Conservation (phyloP, 2,797 vertebrate genomes). For the Lates japonicus region DNA sequence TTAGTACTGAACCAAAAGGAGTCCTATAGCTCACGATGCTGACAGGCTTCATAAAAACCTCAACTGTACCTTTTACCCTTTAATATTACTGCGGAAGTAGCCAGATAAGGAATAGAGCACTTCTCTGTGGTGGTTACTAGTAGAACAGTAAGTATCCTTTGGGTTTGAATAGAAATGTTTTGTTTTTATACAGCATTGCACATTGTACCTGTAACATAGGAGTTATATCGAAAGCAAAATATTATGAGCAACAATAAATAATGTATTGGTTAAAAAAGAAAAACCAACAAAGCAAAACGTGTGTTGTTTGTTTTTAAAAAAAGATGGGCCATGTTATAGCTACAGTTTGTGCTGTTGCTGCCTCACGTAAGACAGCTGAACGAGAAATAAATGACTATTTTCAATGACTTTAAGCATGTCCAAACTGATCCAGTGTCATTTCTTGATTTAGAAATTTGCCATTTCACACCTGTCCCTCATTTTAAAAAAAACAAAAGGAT, state of each 20-base stretch:
- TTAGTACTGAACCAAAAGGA: conserved; percentile 53
- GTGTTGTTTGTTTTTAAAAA: conserved; percentile 62
- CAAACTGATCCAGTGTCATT: conserved; percentile 57
- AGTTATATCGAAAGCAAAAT: conserved; percentile 87
- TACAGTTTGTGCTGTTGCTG: conserved; percentile 44
- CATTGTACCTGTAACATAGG: conserved; percentile 88
- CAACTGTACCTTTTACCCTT: conserved; percentile 76
- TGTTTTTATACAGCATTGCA: conserved; percentile 88
- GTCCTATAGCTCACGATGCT: conserved; percentile 34
- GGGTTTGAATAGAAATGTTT: conserved; percentile 82
- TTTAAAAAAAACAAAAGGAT: not conserved
- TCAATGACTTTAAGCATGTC: conserved; percentile 63
- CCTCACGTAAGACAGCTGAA: conserved; percentile 44
- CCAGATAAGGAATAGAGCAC: conserved; percentile 78
- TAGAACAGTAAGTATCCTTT: conserved; percentile 83
- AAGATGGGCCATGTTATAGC: conserved; percentile 29
- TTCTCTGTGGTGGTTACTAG: conserved; percentile 80
- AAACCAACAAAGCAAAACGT: conserved; percentile 1
- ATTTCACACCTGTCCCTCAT: not conserved
- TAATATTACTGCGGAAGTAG: conserved; percentile 77
- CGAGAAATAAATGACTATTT: conserved; percentile 68
- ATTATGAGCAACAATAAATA: conserved; percentile 87
- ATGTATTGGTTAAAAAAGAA: conserved; percentile 83
- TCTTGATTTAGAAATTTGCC: conserved; percentile 25
- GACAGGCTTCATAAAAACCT: conserved; percentile 75